phyloP scores from a whole-genome alignment of 2,113 vertebrate genomes.

The Lampris incognitus region DNA sequence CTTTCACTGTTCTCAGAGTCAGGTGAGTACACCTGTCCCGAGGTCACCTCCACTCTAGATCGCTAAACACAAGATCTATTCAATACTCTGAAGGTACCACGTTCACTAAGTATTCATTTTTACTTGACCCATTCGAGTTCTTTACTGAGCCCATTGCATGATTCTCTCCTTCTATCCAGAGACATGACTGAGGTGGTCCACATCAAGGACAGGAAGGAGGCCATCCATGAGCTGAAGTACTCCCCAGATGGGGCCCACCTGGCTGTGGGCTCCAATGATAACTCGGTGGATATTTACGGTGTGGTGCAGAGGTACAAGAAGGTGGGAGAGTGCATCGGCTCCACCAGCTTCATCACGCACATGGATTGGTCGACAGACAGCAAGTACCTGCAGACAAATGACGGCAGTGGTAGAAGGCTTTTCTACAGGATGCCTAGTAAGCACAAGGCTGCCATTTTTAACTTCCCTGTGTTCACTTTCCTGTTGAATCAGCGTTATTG shows the following conservation, averaged over 20 bases:
- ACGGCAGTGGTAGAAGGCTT: conserved; percentile 90
- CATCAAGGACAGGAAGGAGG: conserved; percentile 98
- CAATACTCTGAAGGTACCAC: neutral
- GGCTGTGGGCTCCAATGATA: conserved; percentile 96
- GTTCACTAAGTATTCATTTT: conserved; percentile 22
- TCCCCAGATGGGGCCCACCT: conserved; percentile 94
- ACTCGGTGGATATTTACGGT: conserved; percentile 94
- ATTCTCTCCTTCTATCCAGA: conserved; percentile 76
- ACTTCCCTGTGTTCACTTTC: too few relatives aligned
- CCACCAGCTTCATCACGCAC: conserved; percentile 95
- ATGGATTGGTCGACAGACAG: conserved; percentile 98
- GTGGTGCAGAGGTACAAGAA: conserved; percentile 96
- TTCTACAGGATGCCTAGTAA: conserved; percentile 98
- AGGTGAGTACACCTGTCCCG: conserved; percentile 80
- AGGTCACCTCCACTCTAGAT: neutral
- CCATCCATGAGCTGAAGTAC: conserved; percentile 98
- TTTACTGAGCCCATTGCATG: conserved; percentile 8
- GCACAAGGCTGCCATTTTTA: conserved; percentile 12
- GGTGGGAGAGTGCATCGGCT: conserved; percentile 93
- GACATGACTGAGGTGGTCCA: conserved; percentile 99
- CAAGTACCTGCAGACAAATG: conserved; percentile 95
- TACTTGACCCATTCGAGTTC: neutral
- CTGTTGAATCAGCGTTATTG: too few relatives aligned
- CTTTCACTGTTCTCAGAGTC: conserved; percentile 96
- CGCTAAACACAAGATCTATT: neutral